Evolutionary conservation across 2,888 invertebrate species (phyloP), one percentile per base, ranked within the genome.

Genomic region (Coenonympha glycerion): DNA sequence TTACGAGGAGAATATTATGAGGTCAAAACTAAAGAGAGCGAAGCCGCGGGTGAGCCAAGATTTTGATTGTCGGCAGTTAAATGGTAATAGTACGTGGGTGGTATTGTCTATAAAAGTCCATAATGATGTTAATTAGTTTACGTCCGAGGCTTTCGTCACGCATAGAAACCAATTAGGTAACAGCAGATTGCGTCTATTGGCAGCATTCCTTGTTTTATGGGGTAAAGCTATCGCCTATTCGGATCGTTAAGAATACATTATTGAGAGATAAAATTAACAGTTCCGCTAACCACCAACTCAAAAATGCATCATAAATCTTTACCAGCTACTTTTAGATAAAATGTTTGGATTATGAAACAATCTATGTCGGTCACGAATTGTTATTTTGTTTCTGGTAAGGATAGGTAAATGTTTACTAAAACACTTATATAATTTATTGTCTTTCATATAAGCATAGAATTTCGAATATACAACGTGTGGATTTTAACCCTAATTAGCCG

Each of bases 201-300:
- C 45, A 45, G 45, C 53, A 56, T 56, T 56, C 45, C 49, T 47
- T 30, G 30, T 46, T 53, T 53, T 50, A 55, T 52, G 48, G 49
- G 49, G 30, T 48, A 37, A 47, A 52, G 42, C 47, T 46, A 51
- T 47, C 33, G 28, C 40, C 51, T 46, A 37, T 46, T 39, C 37
- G 19, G 51, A 39, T 47, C 47, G 34, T 45, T 52, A 49, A 45
- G 16, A 55, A 50, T 21, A 45, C 37, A 26, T 39, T 37, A 50
- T 42, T 22, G 24, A 40, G 13, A 39, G 21, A 47, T 47, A 47
- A 39, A 47, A 47, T 24, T 33, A 24, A 33, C 8, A 30, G 39
- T 47, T 39, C 11, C 8, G 24, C 41, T 41, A 48, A 48, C 22
- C 41, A 13, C 33, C 15, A 24, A 16, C 41, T 36, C 13, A 28